Percentiles rank a stretch among this genome's conserved stretches.
Conservation (phyloP, 2,797 vertebrate species). For the Tokudaia muenninki region DNA sequence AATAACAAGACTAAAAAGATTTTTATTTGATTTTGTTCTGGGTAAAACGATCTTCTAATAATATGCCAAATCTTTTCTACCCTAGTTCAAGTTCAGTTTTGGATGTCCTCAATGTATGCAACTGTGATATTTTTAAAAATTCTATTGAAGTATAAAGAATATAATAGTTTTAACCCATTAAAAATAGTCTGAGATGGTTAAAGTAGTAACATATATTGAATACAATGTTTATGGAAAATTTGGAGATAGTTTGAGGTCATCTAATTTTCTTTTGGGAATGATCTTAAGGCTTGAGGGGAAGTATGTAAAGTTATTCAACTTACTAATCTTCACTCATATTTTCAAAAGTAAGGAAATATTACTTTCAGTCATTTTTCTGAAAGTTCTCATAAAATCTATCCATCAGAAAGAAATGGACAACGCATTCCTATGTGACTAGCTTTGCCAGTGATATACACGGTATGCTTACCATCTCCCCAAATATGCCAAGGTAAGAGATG, state of each 20-base stretch:
- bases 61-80: not conserved
- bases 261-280: not conserved
- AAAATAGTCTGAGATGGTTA: not conserved
- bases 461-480: not conserved
- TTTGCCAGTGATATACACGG: not conserved
- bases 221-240: not conserved
- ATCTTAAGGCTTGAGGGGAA: not conserved
- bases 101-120: not conserved
- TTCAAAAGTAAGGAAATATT: not conserved
- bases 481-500: not conserved
- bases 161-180: conserved; percentile 9
- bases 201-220: conserved; percentile 16
- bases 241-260: not conserved
- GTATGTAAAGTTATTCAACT: not conserved
- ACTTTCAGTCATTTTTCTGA: not conserved
- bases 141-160: conserved; percentile 19
- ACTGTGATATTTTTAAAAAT: not conserved
- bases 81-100: conserved; percentile 4
- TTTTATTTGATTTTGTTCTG: not conserved
- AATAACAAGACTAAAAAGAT: not conserved
- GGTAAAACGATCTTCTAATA: conserved; percentile 5
- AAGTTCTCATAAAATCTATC: conserved; percentile 4
- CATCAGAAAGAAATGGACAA: not conserved
- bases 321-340: not conserved
- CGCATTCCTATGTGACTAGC: not conserved